A percentile compares a stretch with the other conserved stretches of the same genome.
Evolutionary conservation across 2,113 vertebrate genomes (phyloP).

Genomic region (Syrmaticus mikado): DNA sequence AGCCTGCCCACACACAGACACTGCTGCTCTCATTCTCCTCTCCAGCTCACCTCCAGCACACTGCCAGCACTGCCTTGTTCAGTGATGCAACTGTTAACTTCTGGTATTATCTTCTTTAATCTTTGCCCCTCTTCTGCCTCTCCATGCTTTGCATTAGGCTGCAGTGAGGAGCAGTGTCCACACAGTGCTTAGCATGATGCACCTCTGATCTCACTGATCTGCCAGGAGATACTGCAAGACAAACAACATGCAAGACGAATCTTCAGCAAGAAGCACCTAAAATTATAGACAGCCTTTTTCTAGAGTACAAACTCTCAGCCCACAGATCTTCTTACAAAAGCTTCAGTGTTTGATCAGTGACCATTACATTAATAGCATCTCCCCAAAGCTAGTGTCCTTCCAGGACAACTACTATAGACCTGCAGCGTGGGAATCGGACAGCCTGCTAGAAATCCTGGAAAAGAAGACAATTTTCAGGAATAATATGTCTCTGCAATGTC

Average conservation of each 20-base stretch:
- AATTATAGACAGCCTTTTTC: not conserved
- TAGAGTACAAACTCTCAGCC: not conserved
- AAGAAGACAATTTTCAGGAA: slow-evolving; percentile 24
- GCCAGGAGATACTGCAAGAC: not conserved
- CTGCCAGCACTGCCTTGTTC: rapidly evolving
- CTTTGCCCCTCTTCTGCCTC: not conserved
- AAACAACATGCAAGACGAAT: not conserved
- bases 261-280: not conserved
- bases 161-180: not conserved
- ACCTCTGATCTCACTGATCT: not conserved
- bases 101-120: not conserved
- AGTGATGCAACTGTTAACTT: not conserved
- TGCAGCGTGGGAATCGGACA: not conserved
- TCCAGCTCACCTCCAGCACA: not conserved
- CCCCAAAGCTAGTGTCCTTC: not conserved
- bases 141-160: rapidly evolving
- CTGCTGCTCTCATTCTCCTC: not conserved
- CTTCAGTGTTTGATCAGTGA: not conserved
- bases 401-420: slow-evolving; percentile 8
- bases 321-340: not conserved
- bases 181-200: rapidly evolving
- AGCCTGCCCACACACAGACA: not conserved
- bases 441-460: slow-evolving; percentile 1
- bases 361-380: not conserved
- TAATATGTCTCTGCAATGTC: not conserved